These are phyloP conservation scores for Phrynocephalus forsythii DNA, from an alignment of 2,797 vertebrate species.

Conservation along the genomic window DNA sequence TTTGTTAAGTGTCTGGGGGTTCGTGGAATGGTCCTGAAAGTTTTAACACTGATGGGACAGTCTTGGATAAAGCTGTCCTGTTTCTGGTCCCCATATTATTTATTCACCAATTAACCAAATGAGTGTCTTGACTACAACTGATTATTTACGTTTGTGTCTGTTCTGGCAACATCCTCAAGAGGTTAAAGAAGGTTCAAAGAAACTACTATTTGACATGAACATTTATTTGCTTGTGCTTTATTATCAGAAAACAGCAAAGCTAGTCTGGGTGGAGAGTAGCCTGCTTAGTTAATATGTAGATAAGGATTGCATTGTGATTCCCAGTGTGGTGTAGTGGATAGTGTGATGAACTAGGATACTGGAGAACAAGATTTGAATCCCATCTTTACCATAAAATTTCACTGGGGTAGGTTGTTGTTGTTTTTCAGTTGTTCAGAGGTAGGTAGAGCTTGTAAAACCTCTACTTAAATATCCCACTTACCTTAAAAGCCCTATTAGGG, in stretches of 20 bases:
- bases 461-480: too few relatives aligned
- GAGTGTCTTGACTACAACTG: neutral
- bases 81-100: neutral
- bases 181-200: neutral
- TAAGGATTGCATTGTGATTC: too few relatives aligned
- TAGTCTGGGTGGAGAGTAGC: too few relatives aligned
- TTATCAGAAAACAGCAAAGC: neutral
- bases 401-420: too few relatives aligned
- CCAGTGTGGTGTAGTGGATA: too few relatives aligned
- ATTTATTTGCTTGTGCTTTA: neutral
- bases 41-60: neutral
- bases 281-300: too few relatives aligned
- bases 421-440: too few relatives aligned
- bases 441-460: too few relatives aligned
- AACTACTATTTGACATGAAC: neutral
- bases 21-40: neutral
- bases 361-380: too few relatives aligned
- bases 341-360: too few relatives aligned
- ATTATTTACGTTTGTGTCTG: conserved; percentile 1
- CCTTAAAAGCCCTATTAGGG: too few relatives aligned
- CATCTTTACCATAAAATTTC: too few relatives aligned
- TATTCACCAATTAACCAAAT: neutral
- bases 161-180: neutral
- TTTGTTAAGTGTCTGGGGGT: neutral
- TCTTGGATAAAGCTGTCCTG: fast-evolving